Evolutionary conservation across 2,888 invertebrate genomes (phyloP).

Genomic region (Scaeva pyrastri): DNA sequence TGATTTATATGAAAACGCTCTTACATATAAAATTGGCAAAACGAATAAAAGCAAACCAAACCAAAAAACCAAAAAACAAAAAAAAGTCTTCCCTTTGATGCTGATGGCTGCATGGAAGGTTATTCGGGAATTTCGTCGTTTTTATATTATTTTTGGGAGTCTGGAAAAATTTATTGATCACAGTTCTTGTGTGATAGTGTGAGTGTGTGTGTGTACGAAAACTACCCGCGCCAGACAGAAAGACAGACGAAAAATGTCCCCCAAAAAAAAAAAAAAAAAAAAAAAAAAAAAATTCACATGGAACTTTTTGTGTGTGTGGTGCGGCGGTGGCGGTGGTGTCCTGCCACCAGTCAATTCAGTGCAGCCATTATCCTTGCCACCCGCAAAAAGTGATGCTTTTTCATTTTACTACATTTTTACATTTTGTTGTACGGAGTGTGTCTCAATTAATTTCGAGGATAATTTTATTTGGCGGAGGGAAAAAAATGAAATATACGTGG

Average conservation of each 20-base stretch:
- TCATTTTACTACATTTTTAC: neutral
- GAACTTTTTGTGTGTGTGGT: conserved; percentile 34
- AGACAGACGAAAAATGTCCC: conserved; percentile 52
- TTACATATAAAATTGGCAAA: conserved; percentile 67
- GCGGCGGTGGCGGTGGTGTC: neutral
- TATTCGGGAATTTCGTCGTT: conserved; percentile 27
- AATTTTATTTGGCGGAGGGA: conserved; percentile 10
- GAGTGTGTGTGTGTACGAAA: conserved; percentile 6
- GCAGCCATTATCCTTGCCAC: conserved; percentile 30
- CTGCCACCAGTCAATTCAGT: neutral
- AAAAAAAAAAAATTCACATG: conserved; percentile 32
- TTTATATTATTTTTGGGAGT: conserved; percentile 63
- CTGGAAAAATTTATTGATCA: conserved; percentile 73
- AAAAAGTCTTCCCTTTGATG: conserved; percentile 28
- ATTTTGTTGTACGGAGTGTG: neutral
- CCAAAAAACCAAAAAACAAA: conserved; percentile 22
- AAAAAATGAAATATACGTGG: conserved; percentile 16
- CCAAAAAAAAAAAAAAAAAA: conserved; percentile 31
- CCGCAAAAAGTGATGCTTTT: conserved; percentile 40
- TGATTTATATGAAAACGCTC: conserved; percentile 70
- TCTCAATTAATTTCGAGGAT: conserved; percentile 37
- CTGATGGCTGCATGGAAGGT: conserved; percentile 8
- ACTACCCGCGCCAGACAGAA: conserved; percentile 49
- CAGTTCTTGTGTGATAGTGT: conserved; percentile 7
- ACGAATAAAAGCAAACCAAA: conserved; percentile 36